Evolutionary conservation across 1,140 invertebrate species (phyloP).

Genomic region (Anastrepha ludens): DNA sequence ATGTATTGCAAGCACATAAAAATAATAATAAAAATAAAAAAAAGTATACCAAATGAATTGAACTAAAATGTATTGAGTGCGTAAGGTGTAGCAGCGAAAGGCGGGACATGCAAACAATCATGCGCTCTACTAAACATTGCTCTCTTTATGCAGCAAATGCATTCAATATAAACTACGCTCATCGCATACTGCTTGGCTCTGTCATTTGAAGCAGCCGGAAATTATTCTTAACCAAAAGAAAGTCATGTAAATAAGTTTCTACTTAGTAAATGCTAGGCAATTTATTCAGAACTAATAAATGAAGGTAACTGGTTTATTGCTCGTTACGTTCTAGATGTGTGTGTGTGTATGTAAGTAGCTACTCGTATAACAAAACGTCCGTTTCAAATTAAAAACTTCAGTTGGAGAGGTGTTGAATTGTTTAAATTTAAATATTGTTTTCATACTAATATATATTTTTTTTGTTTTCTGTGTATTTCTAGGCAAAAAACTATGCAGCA

Average conservation of each 20-base stretch:
- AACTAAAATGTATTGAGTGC: background rate
- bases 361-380: background rate
- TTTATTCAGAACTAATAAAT: too few relatives aligned
- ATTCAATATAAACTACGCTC: too few relatives aligned
- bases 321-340: too few relatives aligned
- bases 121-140: background rate
- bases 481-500: too few relatives aligned
- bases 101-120: conserved; percentile 27
- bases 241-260: too few relatives aligned
- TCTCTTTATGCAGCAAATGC: background rate
- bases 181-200: too few relatives aligned
- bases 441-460: background rate
- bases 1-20: background rate
- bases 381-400: background rate
- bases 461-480: too few relatives aligned
- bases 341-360: too few relatives aligned
- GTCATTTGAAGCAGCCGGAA: too few relatives aligned
- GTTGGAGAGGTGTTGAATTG: conserved; percentile 36
- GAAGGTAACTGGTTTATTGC: too few relatives aligned
- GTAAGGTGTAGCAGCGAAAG: background rate
- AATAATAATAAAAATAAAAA: background rate
- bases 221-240: too few relatives aligned
- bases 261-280: too few relatives aligned
- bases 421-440: background rate
- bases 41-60: background rate